Conservation (phyloP, 2,888 invertebrate genomes). For the Liodrosophila aerea region DNA sequence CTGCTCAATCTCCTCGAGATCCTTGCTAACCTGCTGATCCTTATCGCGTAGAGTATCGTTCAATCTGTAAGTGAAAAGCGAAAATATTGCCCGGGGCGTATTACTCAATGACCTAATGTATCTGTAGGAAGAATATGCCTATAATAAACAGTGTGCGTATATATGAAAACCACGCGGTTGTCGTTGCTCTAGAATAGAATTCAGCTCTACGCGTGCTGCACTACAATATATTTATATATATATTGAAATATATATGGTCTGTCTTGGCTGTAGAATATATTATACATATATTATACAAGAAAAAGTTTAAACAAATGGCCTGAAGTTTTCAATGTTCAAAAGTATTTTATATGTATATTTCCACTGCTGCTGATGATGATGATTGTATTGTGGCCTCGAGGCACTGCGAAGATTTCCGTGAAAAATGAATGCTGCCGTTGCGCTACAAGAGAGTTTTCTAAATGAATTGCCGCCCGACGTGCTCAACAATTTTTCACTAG, state of each 20-base stretch:
- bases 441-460: conserved; percentile 78
- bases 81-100: conserved; percentile 48
- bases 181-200: conserved; percentile 31
- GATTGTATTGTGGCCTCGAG: conserved; percentile 47
- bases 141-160: conserved; percentile 44
- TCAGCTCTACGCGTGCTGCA: conserved; percentile 47
- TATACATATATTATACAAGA: conserved; percentile 33
- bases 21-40: conserved; percentile 88
- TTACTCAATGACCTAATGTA: conserved; percentile 47
- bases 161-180: conserved; percentile 59
- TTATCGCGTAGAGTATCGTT: conserved; percentile 90
- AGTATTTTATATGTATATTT: conserved; percentile 42
- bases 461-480: conserved; percentile 67
- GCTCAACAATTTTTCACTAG: conserved; percentile 35
- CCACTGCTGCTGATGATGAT: conserved; percentile 41
- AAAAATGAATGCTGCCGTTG: conserved; percentile 76
- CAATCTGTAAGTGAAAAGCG: conserved; percentile 85
- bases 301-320: conserved; percentile 39
- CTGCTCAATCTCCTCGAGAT: conserved; percentile 89
- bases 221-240: conserved; percentile 19
- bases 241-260: conserved; percentile 18
- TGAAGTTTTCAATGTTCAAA: conserved; percentile 64
- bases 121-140: conserved; percentile 19
- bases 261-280: conserved; percentile 17
- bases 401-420: conserved; percentile 78